phyloP scores from a whole-genome alignment of 2,113 vertebrate genomes.

The Variabilichromis moorii region DNA sequence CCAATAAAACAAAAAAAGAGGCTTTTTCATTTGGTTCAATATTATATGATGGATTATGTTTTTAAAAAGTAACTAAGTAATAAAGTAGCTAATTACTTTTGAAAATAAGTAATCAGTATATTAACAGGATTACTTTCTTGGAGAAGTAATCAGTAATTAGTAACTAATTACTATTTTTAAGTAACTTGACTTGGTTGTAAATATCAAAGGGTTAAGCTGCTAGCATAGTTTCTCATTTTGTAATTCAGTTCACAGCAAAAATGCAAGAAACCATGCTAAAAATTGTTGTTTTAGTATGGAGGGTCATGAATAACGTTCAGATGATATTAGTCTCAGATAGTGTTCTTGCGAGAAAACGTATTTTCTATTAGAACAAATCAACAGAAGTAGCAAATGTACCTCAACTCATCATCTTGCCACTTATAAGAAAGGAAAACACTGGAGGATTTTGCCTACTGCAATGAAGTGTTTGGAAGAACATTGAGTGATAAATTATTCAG shows the following conservation, averaged over 20 bases:
- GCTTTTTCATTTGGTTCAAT: not conserved
- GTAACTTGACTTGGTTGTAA: not conserved
- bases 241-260: not conserved
- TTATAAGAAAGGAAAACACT: not conserved
- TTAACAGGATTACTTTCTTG: not conserved
- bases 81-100: not conserved
- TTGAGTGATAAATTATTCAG: not conserved
- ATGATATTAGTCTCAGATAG: not conserved
- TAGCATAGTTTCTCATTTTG: not conserved
- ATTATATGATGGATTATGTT: not conserved
- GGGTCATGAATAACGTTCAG: not conserved
- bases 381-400: not conserved
- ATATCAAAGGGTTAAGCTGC: not conserved
- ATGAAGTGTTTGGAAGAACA: not conserved
- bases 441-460: not conserved
- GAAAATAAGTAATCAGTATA: not conserved
- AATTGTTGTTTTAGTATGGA: not conserved
- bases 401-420: not conserved
- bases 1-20: not conserved
- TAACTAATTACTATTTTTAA: not conserved
- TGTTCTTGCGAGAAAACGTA: fast-evolving
- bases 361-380: not conserved
- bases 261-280: not conserved
- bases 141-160: not conserved
- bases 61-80: not conserved